Conservation (phyloP, 2,888 invertebrate species). For the Prostheceraeus crozeri region DNA sequence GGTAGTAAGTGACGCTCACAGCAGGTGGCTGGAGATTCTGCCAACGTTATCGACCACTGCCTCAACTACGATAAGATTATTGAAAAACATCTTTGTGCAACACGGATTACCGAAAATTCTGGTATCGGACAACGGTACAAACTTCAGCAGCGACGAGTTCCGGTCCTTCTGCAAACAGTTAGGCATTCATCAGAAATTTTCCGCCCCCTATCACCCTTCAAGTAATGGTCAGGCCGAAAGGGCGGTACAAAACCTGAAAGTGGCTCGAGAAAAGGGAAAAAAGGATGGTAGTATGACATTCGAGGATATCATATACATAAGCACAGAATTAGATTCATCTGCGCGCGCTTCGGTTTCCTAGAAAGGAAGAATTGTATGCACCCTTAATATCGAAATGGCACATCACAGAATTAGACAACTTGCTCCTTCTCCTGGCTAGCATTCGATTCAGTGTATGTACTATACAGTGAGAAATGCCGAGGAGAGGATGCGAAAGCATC, state of each 20-base stretch:
- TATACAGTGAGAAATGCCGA: too few species aligned
- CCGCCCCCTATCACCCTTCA: conserved; percentile 29
- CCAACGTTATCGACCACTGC: neutral
- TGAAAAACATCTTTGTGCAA: conserved; percentile 8
- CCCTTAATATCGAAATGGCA: too few species aligned
- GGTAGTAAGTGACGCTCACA: conserved; percentile 21
- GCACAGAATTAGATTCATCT: too few species aligned
- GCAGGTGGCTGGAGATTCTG: conserved; percentile 27
- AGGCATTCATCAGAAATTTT: conserved; percentile 15
- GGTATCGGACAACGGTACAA: conserved; percentile 12
- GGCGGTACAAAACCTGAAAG: conserved; percentile 28
- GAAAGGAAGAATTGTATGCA: too few species aligned
- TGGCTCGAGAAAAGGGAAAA: too few species aligned
- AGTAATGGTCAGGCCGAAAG: conserved; percentile 32
- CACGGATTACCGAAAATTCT: conserved; percentile 21
- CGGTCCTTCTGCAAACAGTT: neutral
- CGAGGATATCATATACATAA: too few species aligned
- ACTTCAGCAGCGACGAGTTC: conserved; percentile 18
- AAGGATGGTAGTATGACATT: too few species aligned
- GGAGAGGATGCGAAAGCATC: too few species aligned
- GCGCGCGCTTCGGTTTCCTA: too few species aligned
- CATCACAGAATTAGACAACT: too few species aligned
- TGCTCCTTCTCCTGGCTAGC: too few species aligned
- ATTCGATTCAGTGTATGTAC: too few species aligned
- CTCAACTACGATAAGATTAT: neutral